Conservation (phyloP, 1,140 invertebrate species). For the Brachionus manjavacas region DNA sequence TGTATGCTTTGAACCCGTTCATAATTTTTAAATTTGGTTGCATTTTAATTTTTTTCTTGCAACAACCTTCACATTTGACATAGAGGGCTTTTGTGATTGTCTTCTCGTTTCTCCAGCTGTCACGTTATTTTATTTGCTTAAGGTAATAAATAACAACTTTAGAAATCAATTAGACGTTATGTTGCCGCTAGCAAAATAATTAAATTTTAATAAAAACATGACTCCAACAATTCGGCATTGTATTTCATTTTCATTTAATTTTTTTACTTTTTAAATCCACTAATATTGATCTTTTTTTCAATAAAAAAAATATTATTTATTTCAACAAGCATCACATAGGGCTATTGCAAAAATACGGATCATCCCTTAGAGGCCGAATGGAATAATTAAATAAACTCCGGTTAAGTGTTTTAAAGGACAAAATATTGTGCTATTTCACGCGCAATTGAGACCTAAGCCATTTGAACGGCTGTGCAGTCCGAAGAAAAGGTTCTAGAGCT, state of each 20-base stretch:
- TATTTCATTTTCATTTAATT: too few relatives aligned
- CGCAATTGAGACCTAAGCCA: too few relatives aligned
- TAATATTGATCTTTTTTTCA: too few relatives aligned
- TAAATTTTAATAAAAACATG: not conserved
- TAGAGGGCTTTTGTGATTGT: not conserved
- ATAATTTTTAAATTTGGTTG: not conserved
- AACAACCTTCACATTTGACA: not conserved
- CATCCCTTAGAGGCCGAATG: too few relatives aligned
- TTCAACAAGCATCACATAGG: too few relatives aligned
- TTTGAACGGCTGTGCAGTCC: too few relatives aligned
- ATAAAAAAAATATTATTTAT: not conserved
- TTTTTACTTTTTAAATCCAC: too few relatives aligned
- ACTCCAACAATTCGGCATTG: not conserved
- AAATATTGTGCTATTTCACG: not conserved
- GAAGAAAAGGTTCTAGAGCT: too few relatives aligned
- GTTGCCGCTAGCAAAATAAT: not conserved
- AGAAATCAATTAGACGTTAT: not conserved
- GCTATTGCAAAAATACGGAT: too few relatives aligned
- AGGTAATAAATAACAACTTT: not conserved
- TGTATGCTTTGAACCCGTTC: not conserved
- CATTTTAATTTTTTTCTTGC: not conserved
- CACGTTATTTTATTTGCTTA: not conserved
- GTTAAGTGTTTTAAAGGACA: too few relatives aligned
- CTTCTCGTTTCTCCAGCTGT: not conserved
- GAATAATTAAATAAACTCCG: too few relatives aligned